Conservation (phyloP, 2,888 invertebrate species). For the Aspidiotus rigidus region DNA sequence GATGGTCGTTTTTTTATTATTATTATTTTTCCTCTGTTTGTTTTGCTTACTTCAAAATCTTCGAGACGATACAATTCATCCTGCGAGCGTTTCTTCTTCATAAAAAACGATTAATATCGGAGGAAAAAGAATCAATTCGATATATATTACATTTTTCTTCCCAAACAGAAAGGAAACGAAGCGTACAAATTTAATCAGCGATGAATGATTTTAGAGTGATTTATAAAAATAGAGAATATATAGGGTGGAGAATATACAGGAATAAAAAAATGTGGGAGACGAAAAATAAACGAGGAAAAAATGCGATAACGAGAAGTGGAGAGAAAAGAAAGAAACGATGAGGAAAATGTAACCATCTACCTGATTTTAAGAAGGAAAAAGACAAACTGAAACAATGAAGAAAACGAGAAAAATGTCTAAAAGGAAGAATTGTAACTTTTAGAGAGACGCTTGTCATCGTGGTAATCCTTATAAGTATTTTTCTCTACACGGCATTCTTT, state of each 20-base stretch:
- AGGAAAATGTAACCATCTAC: no score
- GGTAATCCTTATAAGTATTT: slow-evolving; percentile 9
- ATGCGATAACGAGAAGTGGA: no score
- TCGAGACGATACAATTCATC: neutral
- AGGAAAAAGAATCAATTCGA: neutral
- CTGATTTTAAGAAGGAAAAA: neutral
- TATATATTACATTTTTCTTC: neutral
- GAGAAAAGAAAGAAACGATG: no score
- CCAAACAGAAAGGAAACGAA: neutral
- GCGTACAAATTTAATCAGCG: slow-evolving; percentile 11
- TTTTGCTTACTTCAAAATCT: neutral
- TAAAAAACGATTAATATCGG: neutral
- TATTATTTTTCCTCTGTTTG: neutral
- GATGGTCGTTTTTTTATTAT: no score
- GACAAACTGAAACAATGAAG: neutral
- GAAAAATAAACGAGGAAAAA: no score
- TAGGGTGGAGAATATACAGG: neutral
- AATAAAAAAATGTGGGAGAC: no score
- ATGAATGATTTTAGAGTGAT: slow-evolving; percentile 5
- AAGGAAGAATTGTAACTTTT: slow-evolving; percentile 9
- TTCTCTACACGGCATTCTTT: neutral
- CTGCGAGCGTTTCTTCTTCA: neutral
- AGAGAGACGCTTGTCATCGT: slow-evolving; percentile 15
- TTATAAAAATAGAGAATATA: neutral
- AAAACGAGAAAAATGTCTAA: neutral